Conservation (phyloP, 2,113 vertebrate genomes). For the Toxotes chatareus region DNA sequence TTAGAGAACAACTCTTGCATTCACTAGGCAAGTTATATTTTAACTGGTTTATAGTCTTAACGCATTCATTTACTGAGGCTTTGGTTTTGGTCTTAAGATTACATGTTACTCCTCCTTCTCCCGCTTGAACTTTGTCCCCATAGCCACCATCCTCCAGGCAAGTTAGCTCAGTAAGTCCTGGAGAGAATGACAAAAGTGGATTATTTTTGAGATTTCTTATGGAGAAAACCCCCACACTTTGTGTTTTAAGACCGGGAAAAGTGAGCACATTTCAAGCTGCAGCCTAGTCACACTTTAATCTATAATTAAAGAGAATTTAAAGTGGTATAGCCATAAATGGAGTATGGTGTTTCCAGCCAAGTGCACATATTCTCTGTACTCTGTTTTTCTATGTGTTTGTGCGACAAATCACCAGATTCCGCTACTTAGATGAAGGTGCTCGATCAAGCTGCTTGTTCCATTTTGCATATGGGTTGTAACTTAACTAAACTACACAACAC, state of each 20-base stretch:
- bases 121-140: conserved; percentile 40
- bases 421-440: conserved; percentile 53
- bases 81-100: conserved; percentile 38
- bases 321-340: conserved; percentile 70
- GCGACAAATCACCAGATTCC: conserved; percentile 53
- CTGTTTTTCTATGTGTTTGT: conserved; percentile 19
- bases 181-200: conserved; percentile 29
- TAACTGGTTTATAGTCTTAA: conserved; percentile 38
- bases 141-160: neutral
- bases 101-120: neutral
- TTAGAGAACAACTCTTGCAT: neutral
- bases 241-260: conserved; percentile 53
- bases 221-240: conserved; percentile 34
- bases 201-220: conserved; percentile 34
- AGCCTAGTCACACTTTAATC: conserved; percentile 72
- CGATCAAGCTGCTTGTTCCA: conserved; percentile 41
- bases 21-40: conserved; percentile 35
- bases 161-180: conserved; percentile 12
- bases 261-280: conserved; percentile 51
- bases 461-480: conserved; percentile 39
- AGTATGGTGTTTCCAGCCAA: conserved; percentile 67
- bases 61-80: conserved; percentile 34
- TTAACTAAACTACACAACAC: conserved; percentile 64
- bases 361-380: conserved; percentile 37
- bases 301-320: conserved; percentile 81